phyloP scores from a whole-genome alignment of 2,113 vertebrate genomes.

The Acanthisitta chloris region DNA sequence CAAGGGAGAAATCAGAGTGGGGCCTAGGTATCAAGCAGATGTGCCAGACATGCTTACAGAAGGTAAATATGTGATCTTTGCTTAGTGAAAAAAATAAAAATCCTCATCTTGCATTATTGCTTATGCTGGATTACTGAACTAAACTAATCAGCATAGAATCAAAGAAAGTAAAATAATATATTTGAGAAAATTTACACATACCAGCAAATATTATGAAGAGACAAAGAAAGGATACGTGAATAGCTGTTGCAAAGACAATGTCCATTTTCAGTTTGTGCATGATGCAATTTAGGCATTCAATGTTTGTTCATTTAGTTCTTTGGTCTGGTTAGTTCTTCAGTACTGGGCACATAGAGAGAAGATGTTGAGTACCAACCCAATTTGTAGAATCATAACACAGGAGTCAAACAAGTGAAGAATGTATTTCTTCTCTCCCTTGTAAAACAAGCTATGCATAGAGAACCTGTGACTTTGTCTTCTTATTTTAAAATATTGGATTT shows the following conservation, averaged over 20 bases:
- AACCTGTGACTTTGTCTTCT: not conserved
- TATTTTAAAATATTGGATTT: not conserved
- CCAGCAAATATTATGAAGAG: not conserved
- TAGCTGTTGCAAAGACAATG: not conserved
- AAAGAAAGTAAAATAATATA: not conserved
- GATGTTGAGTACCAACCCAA: not conserved
- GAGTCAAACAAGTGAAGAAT: not conserved
- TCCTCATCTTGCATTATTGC: not conserved
- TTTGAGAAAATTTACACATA: not conserved
- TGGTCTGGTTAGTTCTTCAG: not conserved
- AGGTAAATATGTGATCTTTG: constrained; percentile 71
- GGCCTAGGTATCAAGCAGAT: constrained; percentile 96
- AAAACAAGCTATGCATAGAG: not conserved
- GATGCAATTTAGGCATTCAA: not conserved
- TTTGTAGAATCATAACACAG: not conserved
- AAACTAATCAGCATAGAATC: not conserved
- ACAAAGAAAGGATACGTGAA: not conserved
- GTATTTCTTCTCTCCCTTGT: not conserved
- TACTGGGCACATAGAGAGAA: not conserved
- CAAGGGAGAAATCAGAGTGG: constrained; percentile 96
- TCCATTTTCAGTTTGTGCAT: not conserved
- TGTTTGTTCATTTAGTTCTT: not conserved
- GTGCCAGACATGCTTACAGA: constrained; percentile 95
- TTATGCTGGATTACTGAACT: not conserved
- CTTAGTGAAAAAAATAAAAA: not conserved